Evolutionary conservation across 2,113 vertebrate genomes (phyloP), one percentile per base, ranked within the genome.

Genomic region (Syngnathoides biaculeatus): DNA sequence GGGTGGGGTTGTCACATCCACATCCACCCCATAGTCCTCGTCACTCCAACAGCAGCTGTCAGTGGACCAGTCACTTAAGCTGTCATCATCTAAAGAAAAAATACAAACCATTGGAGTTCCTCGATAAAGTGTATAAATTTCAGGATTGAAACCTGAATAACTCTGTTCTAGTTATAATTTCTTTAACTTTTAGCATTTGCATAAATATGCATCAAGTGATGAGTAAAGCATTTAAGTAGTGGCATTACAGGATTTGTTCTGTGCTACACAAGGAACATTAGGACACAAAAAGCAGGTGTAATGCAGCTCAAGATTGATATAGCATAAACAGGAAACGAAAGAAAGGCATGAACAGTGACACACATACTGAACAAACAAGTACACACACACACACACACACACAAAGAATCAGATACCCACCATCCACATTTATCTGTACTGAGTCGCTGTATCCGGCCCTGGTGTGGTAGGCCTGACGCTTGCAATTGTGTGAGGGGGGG

Each of bases 1-100:
- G 30, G 94, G 94, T 20, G 96, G 95, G 0, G 92, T 93, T 45
- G 93, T 92, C 40, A 95, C 84, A 40, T 95, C 95, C 4, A 96
- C 72, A 48, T 98, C 95, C 72, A 89, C 90, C 62, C 92, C 92
- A 58, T 89, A 92, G 74, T 98, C 95, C 4, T 98, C 95, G 0
- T 98, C 95, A 0, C 95, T 98, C 97, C 96, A 98, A 20, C 94
- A 92, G 79, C 96, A 93, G 83, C 95, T 98, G 69, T 97, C 96
- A 6, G 94, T 86, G 59, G 96, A 98, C 57, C 95, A 98, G 71
- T 98, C 95, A 56, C 93, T 95, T 68, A 95, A 61, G 61, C 94
- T 94, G 30, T 96, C 96, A 39, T 97, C 96, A 70, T 97, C 96
- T 98, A 89, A 40, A 40, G 69, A 1, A 68, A 79, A 30, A 38